phyloP scores from a whole-genome alignment of 2,888 invertebrate species.

The Sesamia inferens region DNA sequence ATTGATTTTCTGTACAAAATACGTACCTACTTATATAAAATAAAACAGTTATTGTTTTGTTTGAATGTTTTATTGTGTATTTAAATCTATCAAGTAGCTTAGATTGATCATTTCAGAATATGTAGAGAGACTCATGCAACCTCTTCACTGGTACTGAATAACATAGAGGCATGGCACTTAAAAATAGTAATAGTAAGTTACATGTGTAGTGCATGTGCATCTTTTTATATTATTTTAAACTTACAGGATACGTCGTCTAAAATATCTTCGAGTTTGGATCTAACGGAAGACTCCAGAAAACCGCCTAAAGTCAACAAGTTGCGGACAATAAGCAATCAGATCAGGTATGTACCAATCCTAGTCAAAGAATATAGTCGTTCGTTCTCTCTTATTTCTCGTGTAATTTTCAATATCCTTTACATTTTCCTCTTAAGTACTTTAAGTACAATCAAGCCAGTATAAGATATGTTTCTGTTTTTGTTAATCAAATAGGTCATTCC shows the following conservation, averaged over 20 bases:
- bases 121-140: slow-evolving; percentile 47
- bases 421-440: slow-evolving; percentile 27
- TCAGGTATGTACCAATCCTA: slow-evolving; percentile 88
- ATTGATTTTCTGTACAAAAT: slow-evolving; percentile 10
- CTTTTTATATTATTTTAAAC: slow-evolving; percentile 49
- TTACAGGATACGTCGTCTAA: slow-evolving; percentile 90
- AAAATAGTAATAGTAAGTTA: slow-evolving; percentile 36
- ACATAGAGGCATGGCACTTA: slow-evolving; percentile 50
- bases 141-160: slow-evolving; percentile 29
- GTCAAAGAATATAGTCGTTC: not conserved
- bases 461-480: slow-evolving; percentile 50
- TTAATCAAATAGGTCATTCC: slow-evolving; percentile 62
- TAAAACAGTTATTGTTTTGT: not conserved
- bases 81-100: slow-evolving; percentile 32
- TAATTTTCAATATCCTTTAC: not conserved
- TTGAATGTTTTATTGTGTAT: slow-evolving; percentile 14
- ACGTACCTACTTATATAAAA: slow-evolving; percentile 2
- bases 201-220: slow-evolving; percentile 33
- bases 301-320: slow-evolving; percentile 92
- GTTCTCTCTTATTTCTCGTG: not conserved
- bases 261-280: slow-evolving; percentile 90
- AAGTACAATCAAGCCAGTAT: slow-evolving; percentile 37
- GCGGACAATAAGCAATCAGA: slow-evolving; percentile 94
- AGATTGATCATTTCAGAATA: slow-evolving; percentile 46
- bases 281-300: slow-evolving; percentile 89